phyloP scores from a whole-genome alignment of 2,888 invertebrate genomes.

The Uloborus plumipes region DNA sequence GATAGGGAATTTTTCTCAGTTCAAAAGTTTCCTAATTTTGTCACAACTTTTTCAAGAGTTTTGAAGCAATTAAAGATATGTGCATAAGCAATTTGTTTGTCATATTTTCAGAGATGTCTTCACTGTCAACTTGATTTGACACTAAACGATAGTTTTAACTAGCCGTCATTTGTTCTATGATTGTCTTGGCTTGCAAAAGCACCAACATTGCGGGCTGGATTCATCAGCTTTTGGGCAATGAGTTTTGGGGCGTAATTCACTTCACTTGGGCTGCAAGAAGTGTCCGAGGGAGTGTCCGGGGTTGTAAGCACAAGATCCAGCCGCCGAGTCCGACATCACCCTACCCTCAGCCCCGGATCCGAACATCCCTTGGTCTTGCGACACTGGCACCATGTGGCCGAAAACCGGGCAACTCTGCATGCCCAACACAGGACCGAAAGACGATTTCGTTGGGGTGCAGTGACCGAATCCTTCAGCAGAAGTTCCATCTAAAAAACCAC shows the following conservation, averaged over 20 bases:
- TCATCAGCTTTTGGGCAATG: background rate
- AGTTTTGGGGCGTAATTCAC: background rate
- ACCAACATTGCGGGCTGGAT: background rate
- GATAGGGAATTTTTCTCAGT: too few species aligned
- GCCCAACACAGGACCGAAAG: conserved; percentile 30
- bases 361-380: conserved; percentile 59
- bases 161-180: too few species aligned
- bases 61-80: too few species aligned
- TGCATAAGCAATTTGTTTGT: too few species aligned
- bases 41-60: too few species aligned
- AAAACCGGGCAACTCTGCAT: conserved; percentile 64
- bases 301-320: conserved; percentile 61
- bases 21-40: too few species aligned
- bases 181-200: too few species aligned
- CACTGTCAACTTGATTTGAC: too few species aligned
- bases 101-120: too few species aligned
- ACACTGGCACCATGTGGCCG: conserved; percentile 55
- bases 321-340: conserved; percentile 18
- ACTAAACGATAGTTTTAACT: too few species aligned
- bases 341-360: conserved; percentile 20
- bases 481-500: conserved; percentile 33
- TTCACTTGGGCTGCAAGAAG: conserved; percentile 59
- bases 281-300: conserved; percentile 57
- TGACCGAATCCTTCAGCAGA: conserved; percentile 42
- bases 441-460: conserved; percentile 50